Base-by-base conservation (phyloP, 2,797 vertebrate species). In the Pterois miles region DNA sequence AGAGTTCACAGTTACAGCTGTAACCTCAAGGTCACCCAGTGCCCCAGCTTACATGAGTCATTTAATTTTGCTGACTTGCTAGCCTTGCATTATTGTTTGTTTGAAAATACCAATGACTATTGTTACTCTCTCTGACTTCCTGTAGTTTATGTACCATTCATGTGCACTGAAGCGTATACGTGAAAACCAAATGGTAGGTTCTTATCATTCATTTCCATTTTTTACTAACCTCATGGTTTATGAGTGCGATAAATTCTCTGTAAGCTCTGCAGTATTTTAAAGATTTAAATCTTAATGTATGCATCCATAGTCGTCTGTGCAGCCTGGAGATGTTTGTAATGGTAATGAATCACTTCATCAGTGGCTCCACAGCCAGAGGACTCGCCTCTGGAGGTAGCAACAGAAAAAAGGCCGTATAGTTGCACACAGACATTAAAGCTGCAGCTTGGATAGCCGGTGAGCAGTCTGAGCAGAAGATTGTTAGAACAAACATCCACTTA, bases 401-500 rank as follows among this genome's bases (percentile, higher is more conserved):
- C 2, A 43, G 34, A 50, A 36, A 65, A 66, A 46, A 33, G 71
- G 33, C 36, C 68, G 74, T 23, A 22, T 23, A 84, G 78, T 86
- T 85, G 62, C 84, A 85, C 20, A 5, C 60, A 71, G 68, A 84
- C 73, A 80, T 90, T 82, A 70, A 86, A 76, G 74, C 58, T 36
- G n/a, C 72, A 73, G 80, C 73, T 77, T 46, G 75, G 78, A 46
- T 82, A 65, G 86, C 86, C 78, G 64, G 85, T 16, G 58, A 90
- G 75, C 52, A 71, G 67, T 75, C 71, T 36, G 67, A 83, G 73
- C 65, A 65, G 71, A 87, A 84, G 85, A 87, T 82, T 85, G 88
- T 86, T 86, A 76, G 85, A 91, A 83, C 88, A 89, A 87, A 82
- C 88, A 84, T 89, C 82, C 80, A 84, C 89, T 90, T 80, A 64